Evolutionary conservation across 2,888 invertebrate species (phyloP), one percentile per base, ranked within the genome.

Genomic region (Drosophila paramelanica): DNA sequence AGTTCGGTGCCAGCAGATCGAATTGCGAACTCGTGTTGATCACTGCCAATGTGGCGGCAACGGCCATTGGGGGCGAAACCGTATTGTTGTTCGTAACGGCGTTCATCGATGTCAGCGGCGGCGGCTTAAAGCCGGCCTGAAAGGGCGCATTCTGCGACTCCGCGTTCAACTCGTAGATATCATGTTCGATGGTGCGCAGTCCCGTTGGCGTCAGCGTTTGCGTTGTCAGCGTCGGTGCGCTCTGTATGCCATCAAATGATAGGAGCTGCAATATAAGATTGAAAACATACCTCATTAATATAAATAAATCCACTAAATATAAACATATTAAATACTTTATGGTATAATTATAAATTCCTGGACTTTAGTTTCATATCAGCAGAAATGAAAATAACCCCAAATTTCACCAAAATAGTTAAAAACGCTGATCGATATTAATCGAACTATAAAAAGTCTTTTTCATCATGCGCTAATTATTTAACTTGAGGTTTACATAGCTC

Each of bases 161-260:
- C 90, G 94, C 95, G 93, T 96, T 96, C 90, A 97, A 93, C 93
- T 98, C 97, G 91, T 96, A 95, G 93, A 98, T 97, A 1, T 97
- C 96, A 73, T 98, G 97, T 93, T 98, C 98, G 93, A 98, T 97
- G 93, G 95, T 96, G 89, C 97, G 95, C 91, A 98, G 93, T 86
- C 98, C 98, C 49, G 98, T 98, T 74, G 98, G 98, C 80, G 98
- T 98, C 89, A 98, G 94, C 90, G 97, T 98, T 78, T 98, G 96
- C 90, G 98, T 98, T 77, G 98, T 98, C 92, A 96, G 95, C 67
- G 98, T 98, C 58, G 97, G 97, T 89, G 98, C 97, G 90, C 96
- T 96, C 93, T 96, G 96, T 92, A 96, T 94, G 90, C 96, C 96
- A 93, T 97, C 97, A 92, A 96, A 94, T 92, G 96, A 95, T 87